Evolutionary conservation across 1,140 invertebrate genomes (phyloP), one percentile per base, ranked within the genome.

Genomic region (Pogonognathellus flavescens): DNA sequence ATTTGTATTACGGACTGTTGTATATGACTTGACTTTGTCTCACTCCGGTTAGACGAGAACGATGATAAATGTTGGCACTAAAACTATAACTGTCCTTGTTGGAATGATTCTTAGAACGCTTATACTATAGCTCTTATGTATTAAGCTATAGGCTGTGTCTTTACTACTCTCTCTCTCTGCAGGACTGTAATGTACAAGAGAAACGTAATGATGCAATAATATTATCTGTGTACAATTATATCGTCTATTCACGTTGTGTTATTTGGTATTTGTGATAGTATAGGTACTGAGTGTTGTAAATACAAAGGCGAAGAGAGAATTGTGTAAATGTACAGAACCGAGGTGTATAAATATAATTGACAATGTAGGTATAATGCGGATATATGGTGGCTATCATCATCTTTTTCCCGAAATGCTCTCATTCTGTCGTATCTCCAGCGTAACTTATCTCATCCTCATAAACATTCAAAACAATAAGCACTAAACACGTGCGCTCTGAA

Each of bases 381-480:
- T 13, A 22, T 22, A 25, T 18, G 60, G 10, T 81, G 18, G 22
- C 57, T 25, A 55, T 62, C 25, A 59, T 59, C 81, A 62, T 62
- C 49, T 66, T 66, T 31, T 76, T 76, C 31, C 41, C 31, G 31
- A 76, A 76, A 50, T 76, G 70, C 57, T 50, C 25, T 60, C 57
- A 59, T 55, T 62, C 81, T 83, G 13, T 60, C 41, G 60, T 83
- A 60, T 62, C 55, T 31, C 50, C n/a, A 31, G 18, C 57, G 22
- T 57, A 49, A 83, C 50, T 55, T 50, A 55, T 81, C 50, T 55
- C 80, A 55, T 81, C 50, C 53, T 81, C 50, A 76, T 55, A 57
- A 81, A 57, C 55, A 60, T 83, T 83, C 55, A 83, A 62, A 83
- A 83, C 81, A 83, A 83, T 83, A 83, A 83, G 81, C 57, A 49